Evolutionary conservation across 2,113 vertebrate species (phyloP), one percentile per base, ranked within the genome.

Genomic region (Varanus komodoensis): DNA sequence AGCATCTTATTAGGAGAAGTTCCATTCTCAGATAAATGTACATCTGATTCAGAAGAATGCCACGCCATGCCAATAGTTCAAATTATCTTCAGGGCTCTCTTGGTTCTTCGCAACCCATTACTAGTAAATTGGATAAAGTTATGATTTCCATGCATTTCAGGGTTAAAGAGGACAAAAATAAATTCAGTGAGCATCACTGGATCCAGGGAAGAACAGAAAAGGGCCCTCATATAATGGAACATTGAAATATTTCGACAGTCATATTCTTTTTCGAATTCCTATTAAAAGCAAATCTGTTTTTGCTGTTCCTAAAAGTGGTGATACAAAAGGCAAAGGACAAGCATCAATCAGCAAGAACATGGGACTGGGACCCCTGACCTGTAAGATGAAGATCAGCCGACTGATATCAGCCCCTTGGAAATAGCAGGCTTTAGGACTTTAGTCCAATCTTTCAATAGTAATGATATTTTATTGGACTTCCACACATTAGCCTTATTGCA

Each of bases 61-160:
- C 29, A 29, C 32, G 69, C 4, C 23, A 23, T 17, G 1, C 50
- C n/a, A 15, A 48, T 61, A 89, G 89, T 94, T 87, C 79, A 90
- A 32, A 0, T 89, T 82, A 89, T 92, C 7, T 21, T 87, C 7
- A 57, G 8, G 17, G 29, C 6, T 91, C 8, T 1, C 0, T 27
- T 93, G 71, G 38, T 92, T 89, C 11, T 91, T 67, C 78, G 52
- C 48, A 88, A n/a, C 75, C 89, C 27, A 87, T 86, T 48, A 81
- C 8, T 4, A 85, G 25, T 1, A 79, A 86, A 87, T 80, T 86
- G 48, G 8, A 86, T 94, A 64, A 79, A 0, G 4, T 91, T 57
- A 29, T 44, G 89, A 14, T 92, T 81, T 89, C n/a, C 19, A 88
- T 15, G 19, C 87, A 92, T 90, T 94, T 94, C 17, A 94, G 29